These are phyloP conservation scores for Heterodera schachtii DNA, from an alignment of 1,140 invertebrate genomes.

Conservation along the genomic window DNA sequence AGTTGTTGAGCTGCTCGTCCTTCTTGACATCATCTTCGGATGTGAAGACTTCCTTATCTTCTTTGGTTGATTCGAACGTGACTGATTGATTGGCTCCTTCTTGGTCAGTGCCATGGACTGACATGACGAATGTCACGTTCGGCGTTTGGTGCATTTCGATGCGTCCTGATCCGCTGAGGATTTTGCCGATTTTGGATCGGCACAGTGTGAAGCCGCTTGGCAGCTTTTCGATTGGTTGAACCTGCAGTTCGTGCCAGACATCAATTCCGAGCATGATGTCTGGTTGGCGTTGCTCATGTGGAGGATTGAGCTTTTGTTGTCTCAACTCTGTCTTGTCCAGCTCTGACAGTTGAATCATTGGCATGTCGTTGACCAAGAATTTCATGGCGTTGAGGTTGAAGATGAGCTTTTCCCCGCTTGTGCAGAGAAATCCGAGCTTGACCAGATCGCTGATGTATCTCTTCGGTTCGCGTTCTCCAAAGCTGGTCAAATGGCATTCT, in stretches of 20 bases:
- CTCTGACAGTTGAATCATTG: not conserved
- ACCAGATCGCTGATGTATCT: slow-evolving; percentile 7
- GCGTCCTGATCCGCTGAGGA: slow-evolving; percentile 1
- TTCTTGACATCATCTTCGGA: not conserved
- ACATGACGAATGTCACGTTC: not conserved
- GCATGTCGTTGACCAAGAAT: too few species aligned
- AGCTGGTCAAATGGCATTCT: not conserved
- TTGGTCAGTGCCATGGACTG: not conserved
- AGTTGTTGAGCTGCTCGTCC: not conserved
- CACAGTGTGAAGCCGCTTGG: not conserved
- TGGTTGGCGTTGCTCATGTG: not conserved
- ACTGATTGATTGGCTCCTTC: too few species aligned
- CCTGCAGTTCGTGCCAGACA: slow-evolving; percentile 11
- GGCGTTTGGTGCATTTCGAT: not conserved
- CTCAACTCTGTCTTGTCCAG: not conserved
- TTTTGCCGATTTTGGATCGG: not conserved
- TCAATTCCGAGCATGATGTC: slow-evolving; percentile 4
- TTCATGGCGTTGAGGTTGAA: too few species aligned
- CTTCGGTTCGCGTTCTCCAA: not conserved
- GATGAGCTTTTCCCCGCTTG: not conserved
- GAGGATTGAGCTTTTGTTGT: not conserved
- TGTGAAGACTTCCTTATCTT: too few species aligned
- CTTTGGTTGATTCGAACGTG: too few species aligned
- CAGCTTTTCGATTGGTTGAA: not conserved
- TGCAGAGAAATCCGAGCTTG: not conserved